A percentile compares a stretch with the other conserved stretches of the same genome.
phyloP scores from a whole-genome alignment of 1,140 invertebrate genomes.

The Meloidogyne hapla region DNA sequence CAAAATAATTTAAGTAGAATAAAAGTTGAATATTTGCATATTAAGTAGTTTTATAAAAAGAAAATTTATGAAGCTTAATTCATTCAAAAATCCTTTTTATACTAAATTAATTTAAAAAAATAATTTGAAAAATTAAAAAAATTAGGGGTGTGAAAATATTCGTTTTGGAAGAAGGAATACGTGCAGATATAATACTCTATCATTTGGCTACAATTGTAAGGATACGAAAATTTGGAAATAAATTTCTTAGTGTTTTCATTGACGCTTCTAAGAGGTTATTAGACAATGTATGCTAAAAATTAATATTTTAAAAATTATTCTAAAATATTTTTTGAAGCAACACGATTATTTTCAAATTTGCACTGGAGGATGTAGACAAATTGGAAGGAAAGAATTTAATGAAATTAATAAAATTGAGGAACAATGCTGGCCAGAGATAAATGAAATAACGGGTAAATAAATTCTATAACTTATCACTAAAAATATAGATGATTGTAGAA shows the following conservation, averaged over 20 bases:
- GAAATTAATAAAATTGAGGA: not conserved
- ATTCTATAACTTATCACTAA: too few relatives aligned
- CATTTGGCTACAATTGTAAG: not conserved
- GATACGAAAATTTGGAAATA: conserved; percentile 14
- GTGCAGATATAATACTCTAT: not conserved
- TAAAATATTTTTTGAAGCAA: conserved; percentile 1
- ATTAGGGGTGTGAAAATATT: not conserved
- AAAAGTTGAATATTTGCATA: too few relatives aligned
- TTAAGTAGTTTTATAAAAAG: too few relatives aligned
- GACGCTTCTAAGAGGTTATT: not conserved
- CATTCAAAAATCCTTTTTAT: too few relatives aligned
- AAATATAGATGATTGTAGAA: too few relatives aligned
- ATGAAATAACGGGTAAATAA: not conserved
- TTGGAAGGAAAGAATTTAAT: not conserved
- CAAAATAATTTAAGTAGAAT: too few relatives aligned
- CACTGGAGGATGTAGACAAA: not conserved
- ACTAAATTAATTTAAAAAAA: too few relatives aligned
- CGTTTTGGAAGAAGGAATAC: not conserved
- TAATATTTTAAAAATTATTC: not conserved
- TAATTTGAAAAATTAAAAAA: not conserved
- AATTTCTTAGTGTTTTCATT: conserved; percentile 12
- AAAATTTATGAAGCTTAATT: too few relatives aligned
- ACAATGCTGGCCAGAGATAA: not conserved
- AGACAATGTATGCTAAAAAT: not conserved
- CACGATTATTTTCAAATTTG: not conserved